These are phyloP conservation scores for Pterostichus madidus DNA, from an alignment of 2,888 invertebrate species.

Conservation along the genomic window DNA sequence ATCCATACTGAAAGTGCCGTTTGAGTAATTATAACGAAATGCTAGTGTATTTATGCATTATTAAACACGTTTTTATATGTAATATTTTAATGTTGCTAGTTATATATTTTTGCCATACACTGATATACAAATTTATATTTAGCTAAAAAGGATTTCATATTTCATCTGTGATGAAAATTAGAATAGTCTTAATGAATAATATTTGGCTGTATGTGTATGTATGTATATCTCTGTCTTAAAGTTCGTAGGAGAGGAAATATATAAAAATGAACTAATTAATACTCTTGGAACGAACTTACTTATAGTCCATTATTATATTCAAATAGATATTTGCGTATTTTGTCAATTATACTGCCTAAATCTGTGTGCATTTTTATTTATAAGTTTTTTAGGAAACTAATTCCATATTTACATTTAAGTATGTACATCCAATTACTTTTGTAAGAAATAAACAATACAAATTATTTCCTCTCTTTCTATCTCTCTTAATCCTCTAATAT, in stretches of 20 bases:
- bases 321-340: slow-evolving; percentile 58
- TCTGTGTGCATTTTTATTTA: slow-evolving; percentile 62
- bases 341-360: slow-evolving; percentile 62
- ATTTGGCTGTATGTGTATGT: slow-evolving; percentile 61
- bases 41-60: slow-evolving; percentile 37
- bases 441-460: slow-evolving; percentile 58
- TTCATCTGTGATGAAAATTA: slow-evolving; percentile 72
- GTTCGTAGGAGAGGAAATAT: slow-evolving; percentile 1
- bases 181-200: slow-evolving; percentile 67
- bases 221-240: slow-evolving; percentile 56
- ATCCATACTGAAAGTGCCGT: slow-evolving; percentile 59
- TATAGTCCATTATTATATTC: slow-evolving; percentile 53
- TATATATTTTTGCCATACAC: slow-evolving; percentile 64
- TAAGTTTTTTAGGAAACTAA: slow-evolving; percentile 54
- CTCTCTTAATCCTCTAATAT: too few relatives aligned
- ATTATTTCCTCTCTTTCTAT: slow-evolving; percentile 10
- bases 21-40: neutral
- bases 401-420: slow-evolving; percentile 53
- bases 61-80: slow-evolving; percentile 47
- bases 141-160: slow-evolving; percentile 63
- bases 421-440: slow-evolving; percentile 57
- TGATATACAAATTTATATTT: slow-evolving; percentile 64
- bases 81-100: slow-evolving; percentile 61
- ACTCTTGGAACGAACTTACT: neutral
- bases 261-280: neutral